Percentiles rank a stretch among this genome's conserved stretches.
Evolutionary conservation across 2,797 vertebrate species (phyloP).

Genomic region (Poeciliopsis gracilis): DNA sequence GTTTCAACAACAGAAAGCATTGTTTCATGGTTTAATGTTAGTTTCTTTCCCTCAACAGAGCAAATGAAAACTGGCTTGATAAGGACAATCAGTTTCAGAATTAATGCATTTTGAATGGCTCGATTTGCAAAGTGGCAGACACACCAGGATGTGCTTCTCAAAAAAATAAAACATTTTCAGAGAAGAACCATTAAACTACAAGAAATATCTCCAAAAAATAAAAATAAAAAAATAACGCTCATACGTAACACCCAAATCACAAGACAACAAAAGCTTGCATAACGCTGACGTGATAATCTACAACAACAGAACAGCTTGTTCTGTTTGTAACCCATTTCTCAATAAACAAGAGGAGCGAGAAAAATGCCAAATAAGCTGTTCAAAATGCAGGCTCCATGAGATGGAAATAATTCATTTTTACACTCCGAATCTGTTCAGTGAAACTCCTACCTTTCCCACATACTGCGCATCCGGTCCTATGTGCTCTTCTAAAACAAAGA

Average conservation of each 20-base stretch:
- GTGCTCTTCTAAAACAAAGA: slow-evolving; percentile 99
- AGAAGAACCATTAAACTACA: slow-evolving; percentile 17
- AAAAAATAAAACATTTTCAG: slow-evolving; percentile 49
- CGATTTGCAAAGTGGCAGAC: slow-evolving; percentile 29
- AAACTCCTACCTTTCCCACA: slow-evolving; percentile 90
- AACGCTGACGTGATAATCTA: slow-evolving; percentile 38
- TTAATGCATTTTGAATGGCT: slow-evolving; percentile 27
- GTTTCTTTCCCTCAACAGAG: slow-evolving; percentile 36
- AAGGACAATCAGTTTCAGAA: slow-evolving; percentile 40
- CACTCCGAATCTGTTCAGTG: slow-evolving; percentile 14
- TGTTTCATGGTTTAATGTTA: slow-evolving; percentile 25
- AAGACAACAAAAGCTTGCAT: slow-evolving; percentile 26
- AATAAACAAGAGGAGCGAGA: slow-evolving; percentile 44
- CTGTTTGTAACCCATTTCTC: slow-evolving; percentile 42
- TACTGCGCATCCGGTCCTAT: slow-evolving; percentile 97
- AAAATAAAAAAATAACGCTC: not conserved
- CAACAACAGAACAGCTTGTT: slow-evolving; percentile 41
- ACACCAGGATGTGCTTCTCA: slow-evolving; percentile 40
- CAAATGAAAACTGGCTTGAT: slow-evolving; percentile 43
- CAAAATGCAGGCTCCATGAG: slow-evolving; percentile 23
- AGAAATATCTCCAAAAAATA: not conserved
- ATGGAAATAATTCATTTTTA: slow-evolving; percentile 40
- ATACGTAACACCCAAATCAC: slow-evolving; percentile 40
- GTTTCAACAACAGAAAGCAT: not conserved
- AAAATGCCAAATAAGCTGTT: slow-evolving; percentile 44